A percentile compares a stretch with the other conserved stretches of the same genome.
Evolutionary conservation across 2,113 vertebrate genomes (phyloP).

Genomic region (Nothobranchius kuhntae): DNA sequence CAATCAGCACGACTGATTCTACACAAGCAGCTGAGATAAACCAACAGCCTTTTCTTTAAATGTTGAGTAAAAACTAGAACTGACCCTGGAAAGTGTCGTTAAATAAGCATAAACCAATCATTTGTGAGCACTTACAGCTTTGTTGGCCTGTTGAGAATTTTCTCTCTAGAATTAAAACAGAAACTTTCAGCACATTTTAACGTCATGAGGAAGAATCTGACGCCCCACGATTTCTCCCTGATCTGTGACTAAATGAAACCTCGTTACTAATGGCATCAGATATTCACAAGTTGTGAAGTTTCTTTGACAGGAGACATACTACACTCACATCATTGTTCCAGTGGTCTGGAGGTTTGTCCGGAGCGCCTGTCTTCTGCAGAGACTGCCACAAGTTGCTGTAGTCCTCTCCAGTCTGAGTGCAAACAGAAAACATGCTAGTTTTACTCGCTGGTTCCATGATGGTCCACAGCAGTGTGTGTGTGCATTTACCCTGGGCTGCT

Average conservation of each 20-base stretch:
- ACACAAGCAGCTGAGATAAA: too few species aligned
- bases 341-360: slow-evolving; percentile 79
- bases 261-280: too few species aligned
- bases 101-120: background rate
- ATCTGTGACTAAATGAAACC: background rate
- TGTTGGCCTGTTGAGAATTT: slow-evolving; percentile 53
- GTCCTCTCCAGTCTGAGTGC: slow-evolving; percentile 81
- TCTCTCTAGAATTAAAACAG: slow-evolving; percentile 62
- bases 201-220: background rate
- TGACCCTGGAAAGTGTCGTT: too few species aligned
- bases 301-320: background rate
- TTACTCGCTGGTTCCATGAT: background rate
- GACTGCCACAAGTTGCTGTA: slow-evolving; percentile 92
- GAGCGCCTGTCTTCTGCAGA: slow-evolving; percentile 84
- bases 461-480: background rate
- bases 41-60: too few species aligned
- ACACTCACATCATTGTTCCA: slow-evolving; percentile 83
- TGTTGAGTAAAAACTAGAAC: too few species aligned
- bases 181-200: background rate
- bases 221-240: background rate
- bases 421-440: background rate
- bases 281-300: too few species aligned
- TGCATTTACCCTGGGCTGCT: slow-evolving; percentile 70
- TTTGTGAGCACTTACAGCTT: slow-evolving; percentile 46
- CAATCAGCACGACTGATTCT: background rate